Percentiles rank a stretch among this genome's conserved stretches.
phyloP scores from a whole-genome alignment of 2,888 invertebrate genomes.

The Drosophila nr. perissopoda region DNA sequence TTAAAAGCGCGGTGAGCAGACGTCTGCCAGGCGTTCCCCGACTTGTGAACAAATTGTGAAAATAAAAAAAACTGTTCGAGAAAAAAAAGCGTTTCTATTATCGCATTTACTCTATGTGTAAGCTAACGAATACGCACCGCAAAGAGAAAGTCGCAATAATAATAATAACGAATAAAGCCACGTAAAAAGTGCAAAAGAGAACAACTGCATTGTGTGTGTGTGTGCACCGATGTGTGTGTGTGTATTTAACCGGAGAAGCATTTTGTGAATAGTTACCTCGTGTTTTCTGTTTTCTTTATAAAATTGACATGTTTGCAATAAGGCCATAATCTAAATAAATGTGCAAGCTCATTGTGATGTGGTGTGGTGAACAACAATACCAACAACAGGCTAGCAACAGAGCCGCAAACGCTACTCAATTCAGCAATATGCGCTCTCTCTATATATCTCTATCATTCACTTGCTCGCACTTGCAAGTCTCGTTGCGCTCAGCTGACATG shows the following conservation, averaged over 20 bases:
- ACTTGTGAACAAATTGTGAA: constrained; percentile 57
- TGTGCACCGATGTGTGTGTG: constrained; percentile 6
- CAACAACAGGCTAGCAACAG: constrained; percentile 77
- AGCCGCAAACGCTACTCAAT: constrained; percentile 49
- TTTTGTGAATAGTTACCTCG: constrained; percentile 21
- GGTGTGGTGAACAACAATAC: constrained; percentile 61
- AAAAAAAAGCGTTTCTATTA: constrained; percentile 35
- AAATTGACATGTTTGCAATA: constrained; percentile 29
- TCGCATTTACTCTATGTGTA: constrained; percentile 22
- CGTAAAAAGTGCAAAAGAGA: constrained; percentile 60
- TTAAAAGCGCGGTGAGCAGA: constrained; percentile 59
- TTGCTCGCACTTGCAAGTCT: background rate
- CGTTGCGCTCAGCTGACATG: constrained; percentile 70
- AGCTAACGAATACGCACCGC: constrained; percentile 57
- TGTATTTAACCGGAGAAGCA: constrained; percentile 24
- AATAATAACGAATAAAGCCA: constrained; percentile 55
- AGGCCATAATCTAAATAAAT: constrained; percentile 45
- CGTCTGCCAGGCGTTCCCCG: constrained; percentile 53
- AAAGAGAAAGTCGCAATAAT: constrained; percentile 58
- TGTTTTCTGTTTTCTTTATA: constrained; percentile 34
- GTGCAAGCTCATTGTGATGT: constrained; percentile 65
- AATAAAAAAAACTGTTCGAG: constrained; percentile 37
- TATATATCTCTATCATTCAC: constrained; percentile 22
- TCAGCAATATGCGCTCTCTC: constrained; percentile 56
- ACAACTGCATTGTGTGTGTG: constrained; percentile 13